phyloP scores from a whole-genome alignment of 2,797 vertebrate species.

The Pangasius sanitwongsei region DNA sequence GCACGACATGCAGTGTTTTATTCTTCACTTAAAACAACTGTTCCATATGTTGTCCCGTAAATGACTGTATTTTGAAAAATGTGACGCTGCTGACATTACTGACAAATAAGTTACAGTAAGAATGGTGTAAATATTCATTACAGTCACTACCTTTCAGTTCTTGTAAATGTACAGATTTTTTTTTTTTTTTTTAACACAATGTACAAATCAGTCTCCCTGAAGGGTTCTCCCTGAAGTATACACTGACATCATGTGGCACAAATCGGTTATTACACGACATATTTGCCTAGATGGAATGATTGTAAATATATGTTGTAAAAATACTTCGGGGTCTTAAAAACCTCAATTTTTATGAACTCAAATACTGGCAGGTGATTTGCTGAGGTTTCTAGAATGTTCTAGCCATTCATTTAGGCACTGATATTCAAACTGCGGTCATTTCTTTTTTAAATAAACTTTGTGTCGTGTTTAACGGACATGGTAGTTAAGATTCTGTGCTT shows the following conservation, averaged over 20 bases:
- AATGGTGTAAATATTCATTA: neutral
- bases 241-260: constrained; percentile 43
- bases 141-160: neutral
- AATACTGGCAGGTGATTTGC: neutral
- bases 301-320: neutral
- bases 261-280: constrained; percentile 30
- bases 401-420: neutral
- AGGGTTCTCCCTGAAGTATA: neutral
- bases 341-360: neutral
- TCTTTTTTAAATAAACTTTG: neutral
- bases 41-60: too few species aligned
- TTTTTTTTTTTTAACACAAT: neutral
- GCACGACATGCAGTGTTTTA: neutral
- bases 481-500: neutral
- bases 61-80: too few species aligned
- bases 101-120: neutral
- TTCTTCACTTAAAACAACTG: neutral
- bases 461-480: neutral
- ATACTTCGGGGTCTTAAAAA: too few species aligned
- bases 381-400: neutral
- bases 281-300: too few species aligned
- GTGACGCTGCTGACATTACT: too few species aligned
- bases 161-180: neutral
- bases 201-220: neutral
- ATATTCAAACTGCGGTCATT: neutral